Conservation (phyloP, 2,888 invertebrate species). For the Chydorus sphaericus region DNA sequence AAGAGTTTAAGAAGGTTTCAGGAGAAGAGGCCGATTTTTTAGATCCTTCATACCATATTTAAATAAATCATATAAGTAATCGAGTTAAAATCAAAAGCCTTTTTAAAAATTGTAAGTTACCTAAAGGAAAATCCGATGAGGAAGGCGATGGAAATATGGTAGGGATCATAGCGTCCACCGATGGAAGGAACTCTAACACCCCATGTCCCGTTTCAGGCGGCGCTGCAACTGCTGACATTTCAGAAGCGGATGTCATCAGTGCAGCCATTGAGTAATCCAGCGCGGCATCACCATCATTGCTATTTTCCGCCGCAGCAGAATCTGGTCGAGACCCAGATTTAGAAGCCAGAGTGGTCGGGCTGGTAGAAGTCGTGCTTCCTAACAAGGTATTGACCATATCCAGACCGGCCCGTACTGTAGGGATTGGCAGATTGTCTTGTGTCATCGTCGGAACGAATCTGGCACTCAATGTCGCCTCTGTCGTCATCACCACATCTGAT, state of each 20-base stretch:
- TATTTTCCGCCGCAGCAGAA: constrained; percentile 1
- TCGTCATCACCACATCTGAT: background rate
- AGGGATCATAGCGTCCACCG: constrained; percentile 9
- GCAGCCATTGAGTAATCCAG: too few species aligned
- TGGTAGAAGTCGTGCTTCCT: background rate
- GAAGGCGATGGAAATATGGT: constrained; percentile 9
- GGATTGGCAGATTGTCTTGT: constrained; percentile 22
- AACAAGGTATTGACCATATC: constrained; percentile 6
- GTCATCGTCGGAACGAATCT: constrained; percentile 18
- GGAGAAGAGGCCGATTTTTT: constrained; percentile 11
- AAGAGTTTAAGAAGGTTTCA: constrained; percentile 6
- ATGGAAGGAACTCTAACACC: constrained; percentile 10
- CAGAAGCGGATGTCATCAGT: background rate
- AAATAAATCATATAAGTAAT: background rate
- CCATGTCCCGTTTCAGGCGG: constrained; percentile 1
- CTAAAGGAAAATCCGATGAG: constrained; percentile 12
- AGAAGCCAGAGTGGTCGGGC: constrained; percentile 18
- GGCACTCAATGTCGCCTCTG: background rate
- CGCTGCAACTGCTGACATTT: background rate
- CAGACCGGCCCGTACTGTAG: constrained; percentile 19
- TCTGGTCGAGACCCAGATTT: constrained; percentile 12
- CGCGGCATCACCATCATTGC: background rate
- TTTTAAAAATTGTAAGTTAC: background rate
- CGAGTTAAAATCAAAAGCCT: background rate
- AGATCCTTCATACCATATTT: background rate